Conservation (phyloP, 2,797 vertebrate genomes). For the Centropyge bicolor region DNA sequence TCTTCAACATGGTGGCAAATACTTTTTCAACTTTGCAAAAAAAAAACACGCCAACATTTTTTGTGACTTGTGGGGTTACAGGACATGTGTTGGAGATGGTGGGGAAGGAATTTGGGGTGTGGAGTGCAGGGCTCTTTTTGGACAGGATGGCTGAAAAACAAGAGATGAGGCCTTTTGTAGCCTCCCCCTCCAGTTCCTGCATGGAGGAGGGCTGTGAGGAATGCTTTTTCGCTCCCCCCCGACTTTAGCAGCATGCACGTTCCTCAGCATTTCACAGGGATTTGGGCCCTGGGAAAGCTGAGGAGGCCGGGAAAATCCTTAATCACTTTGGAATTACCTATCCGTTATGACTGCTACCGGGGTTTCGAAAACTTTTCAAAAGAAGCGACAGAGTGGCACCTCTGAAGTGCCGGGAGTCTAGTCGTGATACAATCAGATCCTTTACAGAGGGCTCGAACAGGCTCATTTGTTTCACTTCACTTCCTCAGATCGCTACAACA, state of each 20-base stretch:
- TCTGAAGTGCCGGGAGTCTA: slow-evolving; percentile 51
- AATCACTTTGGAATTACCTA: slow-evolving; percentile 83
- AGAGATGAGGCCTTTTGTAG: slow-evolving; percentile 74
- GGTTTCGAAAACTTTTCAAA: slow-evolving; percentile 62
- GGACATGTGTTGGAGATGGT: slow-evolving; percentile 32
- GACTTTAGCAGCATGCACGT: slow-evolving; percentile 72
- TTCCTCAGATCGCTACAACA: slow-evolving; percentile 1
- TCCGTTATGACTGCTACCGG: slow-evolving; percentile 75
- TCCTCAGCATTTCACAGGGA: slow-evolving; percentile 85
- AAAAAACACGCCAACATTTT: not conserved
- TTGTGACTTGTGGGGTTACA: not conserved
- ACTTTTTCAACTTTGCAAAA: not conserved
- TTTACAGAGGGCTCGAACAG: slow-evolving; percentile 12
- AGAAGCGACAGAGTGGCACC: slow-evolving; percentile 77
- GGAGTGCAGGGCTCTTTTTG: slow-evolving; percentile 56
- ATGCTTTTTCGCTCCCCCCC: slow-evolving; percentile 62
- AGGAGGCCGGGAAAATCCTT: slow-evolving; percentile 80
- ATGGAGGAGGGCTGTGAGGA: slow-evolving; percentile 73
- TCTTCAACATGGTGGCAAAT: slow-evolving; percentile 12
- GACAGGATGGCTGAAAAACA: slow-evolving; percentile 76
- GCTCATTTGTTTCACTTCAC: slow-evolving; percentile 41
- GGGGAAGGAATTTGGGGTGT: slow-evolving; percentile 68
- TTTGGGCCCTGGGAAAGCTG: slow-evolving; percentile 84
- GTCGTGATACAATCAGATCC: slow-evolving; percentile 40
- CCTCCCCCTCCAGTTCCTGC: slow-evolving; percentile 69